Conservation (phyloP, 2,797 vertebrate species). For the Artibeus jamaicensis region DNA sequence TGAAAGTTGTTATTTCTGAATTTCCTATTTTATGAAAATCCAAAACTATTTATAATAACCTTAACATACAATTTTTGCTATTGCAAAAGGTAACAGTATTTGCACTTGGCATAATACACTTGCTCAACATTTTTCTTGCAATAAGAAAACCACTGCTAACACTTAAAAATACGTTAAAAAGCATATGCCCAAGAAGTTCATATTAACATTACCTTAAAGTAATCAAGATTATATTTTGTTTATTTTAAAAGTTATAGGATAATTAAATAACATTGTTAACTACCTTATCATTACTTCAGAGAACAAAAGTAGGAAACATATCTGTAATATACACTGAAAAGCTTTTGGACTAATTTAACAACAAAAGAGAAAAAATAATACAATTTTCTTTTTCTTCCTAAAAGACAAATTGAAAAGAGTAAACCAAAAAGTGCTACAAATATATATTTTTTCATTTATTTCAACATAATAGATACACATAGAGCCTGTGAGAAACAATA, state of each 20-base stretch:
- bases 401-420: conserved; percentile 65
- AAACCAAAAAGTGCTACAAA: conserved; percentile 69
- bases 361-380: conserved; percentile 55
- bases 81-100: conserved; percentile 42
- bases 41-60: neutral
- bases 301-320: conserved; percentile 60
- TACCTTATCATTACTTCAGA: conserved; percentile 1
- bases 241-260: conserved; percentile 42
- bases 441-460: conserved; percentile 75
- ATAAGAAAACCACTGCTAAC: neutral
- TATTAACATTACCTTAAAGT: conserved; percentile 7
- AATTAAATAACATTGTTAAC: conserved; percentile 55
- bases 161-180: conserved; percentile 44
- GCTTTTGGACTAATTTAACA: conserved; percentile 54
- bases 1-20: conserved; percentile 29
- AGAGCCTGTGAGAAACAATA: conserved; percentile 92
- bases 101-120: conserved; percentile 19
- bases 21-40: conserved; percentile 42
- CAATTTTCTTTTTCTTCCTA: conserved; percentile 56
- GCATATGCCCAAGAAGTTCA: conserved; percentile 26
- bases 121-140: conserved; percentile 34
- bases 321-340: conserved; percentile 33
- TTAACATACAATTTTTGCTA: conserved; percentile 26
- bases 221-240: conserved; percentile 47
- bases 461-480: conserved; percentile 77